Base-by-base conservation (phyloP, 1,140 invertebrate species). In the Cherax quadricarinatus region DNA sequence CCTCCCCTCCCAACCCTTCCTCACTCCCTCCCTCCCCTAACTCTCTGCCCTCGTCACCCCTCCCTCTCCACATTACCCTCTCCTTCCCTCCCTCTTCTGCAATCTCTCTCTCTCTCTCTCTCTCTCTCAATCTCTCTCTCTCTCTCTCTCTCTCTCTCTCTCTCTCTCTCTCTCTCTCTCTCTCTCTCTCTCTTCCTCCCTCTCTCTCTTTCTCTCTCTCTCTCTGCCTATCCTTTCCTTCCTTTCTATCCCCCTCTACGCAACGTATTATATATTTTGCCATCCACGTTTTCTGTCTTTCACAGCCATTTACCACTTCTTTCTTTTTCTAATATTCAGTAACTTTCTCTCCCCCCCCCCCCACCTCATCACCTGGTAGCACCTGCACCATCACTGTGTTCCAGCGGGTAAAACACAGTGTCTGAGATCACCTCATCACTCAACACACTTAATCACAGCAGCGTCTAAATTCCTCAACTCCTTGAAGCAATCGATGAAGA, bases 381-480 rank as follows among this genome's bases (percentile, higher is more conserved):
- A 84, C 51, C 24, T 62, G 18, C n/a, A 41, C 30, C 30, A 41
- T n/a, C 9, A 41, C 82, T 84, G 12, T 14, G 53, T 57, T 0
- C 53, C 41, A 16, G 21, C 70, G 24, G 70, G 70, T 75, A 75
- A 30, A 75, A 30, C 70, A 75, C 70, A 75, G 57, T 14, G 49
- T n/a, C 41, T 12, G 48, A 41, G 84, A 86, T 86, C 62, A 86
- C 30, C 30, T 24, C 86, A 88, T 88, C 86, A 75, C 60, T 88
- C 78, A 88, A 62, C 30, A 62, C 51, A 60, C 70, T 51, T 88
- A 88, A 88, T 81, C 78, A 81, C 86, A 14, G 24, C 41, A 41
- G 16, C 75, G 62, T 16, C 75, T 30, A 80, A 88, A 88, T 88
- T 88, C 86, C n/a, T 62, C 24, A 51, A 88, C 86, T 88, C 81